Conservation (phyloP, 2,888 invertebrate genomes). For the Conomelus anceps region DNA sequence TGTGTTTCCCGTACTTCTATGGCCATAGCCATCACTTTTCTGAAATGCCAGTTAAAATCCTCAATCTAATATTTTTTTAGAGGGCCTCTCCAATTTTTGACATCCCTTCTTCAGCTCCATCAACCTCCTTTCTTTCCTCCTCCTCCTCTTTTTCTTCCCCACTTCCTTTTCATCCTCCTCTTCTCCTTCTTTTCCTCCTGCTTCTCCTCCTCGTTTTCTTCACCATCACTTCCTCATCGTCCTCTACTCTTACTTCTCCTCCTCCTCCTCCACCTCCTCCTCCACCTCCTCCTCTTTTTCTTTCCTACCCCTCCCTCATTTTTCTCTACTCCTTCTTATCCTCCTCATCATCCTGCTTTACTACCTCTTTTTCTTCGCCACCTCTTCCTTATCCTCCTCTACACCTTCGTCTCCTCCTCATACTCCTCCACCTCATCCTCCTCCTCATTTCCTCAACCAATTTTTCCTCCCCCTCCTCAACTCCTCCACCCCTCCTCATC, state of each 20-base stretch:
- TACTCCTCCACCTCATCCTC: background rate
- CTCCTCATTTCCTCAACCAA: background rate
- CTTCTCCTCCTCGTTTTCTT: background rate
- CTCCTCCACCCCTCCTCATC: background rate
- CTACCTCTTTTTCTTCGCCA: background rate
- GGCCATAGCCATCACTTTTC: background rate
- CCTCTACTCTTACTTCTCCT: background rate
- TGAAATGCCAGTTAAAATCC: background rate
- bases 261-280: background rate
- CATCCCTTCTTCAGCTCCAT: background rate
- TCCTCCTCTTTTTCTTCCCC: background rate
- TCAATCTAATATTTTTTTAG: background rate
- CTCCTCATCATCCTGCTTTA: background rate
- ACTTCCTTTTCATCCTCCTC: too few relatives aligned
- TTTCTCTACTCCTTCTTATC: background rate
- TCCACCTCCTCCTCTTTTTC: too few relatives aligned
- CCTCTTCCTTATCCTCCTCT: background rate
- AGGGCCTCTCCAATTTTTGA: background rate
- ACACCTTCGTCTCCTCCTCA: background rate
- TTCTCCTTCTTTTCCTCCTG: too few relatives aligned
- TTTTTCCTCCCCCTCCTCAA: background rate
- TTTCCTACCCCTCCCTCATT: too few relatives aligned
- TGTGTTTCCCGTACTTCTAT: background rate
- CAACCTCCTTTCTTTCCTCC: background rate
- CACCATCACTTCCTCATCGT: background rate